Evolutionary conservation across 2,888 invertebrate species (phyloP).

Genomic region (Trichacis sp.): DNA sequence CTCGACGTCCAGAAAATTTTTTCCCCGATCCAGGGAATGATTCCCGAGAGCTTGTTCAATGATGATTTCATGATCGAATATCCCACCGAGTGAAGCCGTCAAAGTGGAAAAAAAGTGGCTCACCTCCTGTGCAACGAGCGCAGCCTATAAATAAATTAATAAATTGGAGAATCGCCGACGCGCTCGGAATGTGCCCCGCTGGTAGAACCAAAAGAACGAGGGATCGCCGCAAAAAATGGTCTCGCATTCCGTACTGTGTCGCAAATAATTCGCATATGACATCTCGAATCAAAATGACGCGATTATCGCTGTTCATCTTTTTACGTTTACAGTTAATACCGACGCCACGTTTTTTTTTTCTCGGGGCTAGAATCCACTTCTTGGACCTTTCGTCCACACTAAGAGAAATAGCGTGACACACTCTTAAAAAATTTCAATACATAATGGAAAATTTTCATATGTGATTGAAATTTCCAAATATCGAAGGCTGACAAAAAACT

Average conservation of each 20-base stretch:
- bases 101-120: conserved; percentile 2
- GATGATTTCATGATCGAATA: not conserved
- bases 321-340: too few relatives aligned
- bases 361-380: too few relatives aligned
- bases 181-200: conserved; percentile 25
- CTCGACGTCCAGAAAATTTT: too few relatives aligned
- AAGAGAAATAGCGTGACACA: too few relatives aligned
- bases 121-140: conserved; percentile 23
- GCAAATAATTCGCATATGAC: not conserved
- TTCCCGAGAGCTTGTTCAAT: not conserved
- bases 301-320: not conserved
- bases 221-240: conserved; percentile 4
- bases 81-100: not conserved
- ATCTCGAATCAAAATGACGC: conserved; percentile 23
- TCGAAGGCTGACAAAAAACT: too few relatives aligned
- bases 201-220: conserved; percentile 17
- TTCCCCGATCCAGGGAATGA: too few relatives aligned
- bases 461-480: too few relatives aligned
- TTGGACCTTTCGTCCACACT: too few relatives aligned
- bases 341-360: too few relatives aligned
- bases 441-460: too few relatives aligned
- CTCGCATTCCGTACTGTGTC: conserved; percentile 17
- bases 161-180: conserved; percentile 44
- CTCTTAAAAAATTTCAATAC: too few relatives aligned
- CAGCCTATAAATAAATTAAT: conserved; percentile 49